Percentiles rank a stretch among this genome's conserved stretches.
Conservation (phyloP, 2,113 vertebrate species). For the Daubentonia madagascariensis region DNA sequence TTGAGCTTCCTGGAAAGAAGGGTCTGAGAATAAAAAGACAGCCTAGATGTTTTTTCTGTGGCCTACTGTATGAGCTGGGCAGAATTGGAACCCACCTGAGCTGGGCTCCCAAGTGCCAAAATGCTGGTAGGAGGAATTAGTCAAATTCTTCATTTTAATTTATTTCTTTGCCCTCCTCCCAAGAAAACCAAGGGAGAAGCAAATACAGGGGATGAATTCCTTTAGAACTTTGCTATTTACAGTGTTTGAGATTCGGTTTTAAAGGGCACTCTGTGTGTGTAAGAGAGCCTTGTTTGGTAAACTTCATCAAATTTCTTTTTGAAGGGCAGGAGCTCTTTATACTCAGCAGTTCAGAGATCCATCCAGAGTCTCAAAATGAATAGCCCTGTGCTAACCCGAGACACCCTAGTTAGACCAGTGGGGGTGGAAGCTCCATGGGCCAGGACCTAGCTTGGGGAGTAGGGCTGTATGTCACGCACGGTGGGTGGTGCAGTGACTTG, state of each 20-base stretch:
- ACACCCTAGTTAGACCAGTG: fast-evolving
- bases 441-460: background rate
- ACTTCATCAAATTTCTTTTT: background rate
- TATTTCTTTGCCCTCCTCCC: background rate
- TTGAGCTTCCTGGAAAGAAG: background rate
- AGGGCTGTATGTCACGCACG: background rate
- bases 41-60: background rate
- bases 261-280: background rate
- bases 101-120: background rate
- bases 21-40: background rate
- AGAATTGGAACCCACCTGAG: background rate
- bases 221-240: background rate
- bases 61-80: background rate
- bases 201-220: background rate
- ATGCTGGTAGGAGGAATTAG: background rate
- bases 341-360: background rate
- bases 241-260: background rate
- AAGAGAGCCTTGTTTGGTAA: background rate
- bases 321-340: background rate
- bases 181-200: background rate
- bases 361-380: background rate
- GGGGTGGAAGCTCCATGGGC: too few relatives aligned
- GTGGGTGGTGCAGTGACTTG: background rate
- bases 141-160: background rate
- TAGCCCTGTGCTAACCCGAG: fast-evolving